Base-by-base conservation (phyloP, 2,797 vertebrate species). In the Cirrhinus mrigala region DNA sequence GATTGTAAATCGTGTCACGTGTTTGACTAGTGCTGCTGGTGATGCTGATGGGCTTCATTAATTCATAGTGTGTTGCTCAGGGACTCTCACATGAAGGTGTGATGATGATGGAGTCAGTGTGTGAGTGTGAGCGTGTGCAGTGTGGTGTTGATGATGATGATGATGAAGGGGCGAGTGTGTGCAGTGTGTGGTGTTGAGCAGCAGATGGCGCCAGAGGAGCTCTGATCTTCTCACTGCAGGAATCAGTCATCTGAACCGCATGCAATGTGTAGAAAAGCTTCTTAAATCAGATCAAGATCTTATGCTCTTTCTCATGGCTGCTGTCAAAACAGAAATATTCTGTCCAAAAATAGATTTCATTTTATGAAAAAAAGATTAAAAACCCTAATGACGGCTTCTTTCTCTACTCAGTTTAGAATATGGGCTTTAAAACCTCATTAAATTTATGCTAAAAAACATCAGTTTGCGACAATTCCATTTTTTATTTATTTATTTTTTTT, bases 141-240 rank as follows among this genome's bases (percentile, higher is more conserved):
- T 58, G 40, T n/a, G 6, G 33, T 33, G n/a, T n/a, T 12, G 40
- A 44, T 44, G 40, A 44, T 44, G 40, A 44, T 44, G 40, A 44
- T 44, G 40, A 44, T 44, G 40, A 44, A 44, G 40, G 64, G 20
- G 33, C 4, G 33, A 37, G 22, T 24, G 44, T 27, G 27, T 81
- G 62, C 2, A 33, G 37, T 62, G 22, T 54, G 6, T 16, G 22
- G 3, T 8, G 52, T 15, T 77, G 48, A 69, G 44, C 82, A 77
- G 82, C 62, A 84, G 74, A 48, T 11, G 82, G 82, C 75, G 68
- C 33, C 50, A 83, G 27, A 83, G 81, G 29, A 66, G 10, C 11
- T 66, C 37, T 48, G n/a, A 44, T 62, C 37, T 4, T 58, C 56
- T n/a, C 20, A 22, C 54, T 22, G 54, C 54, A 56, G 54, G 12